Percentiles rank a stretch among this genome's conserved stretches.
These are phyloP conservation scores for Halyomorpha halys DNA, from an alignment of 1,140 invertebrate species.

Conservation along the genomic window DNA sequence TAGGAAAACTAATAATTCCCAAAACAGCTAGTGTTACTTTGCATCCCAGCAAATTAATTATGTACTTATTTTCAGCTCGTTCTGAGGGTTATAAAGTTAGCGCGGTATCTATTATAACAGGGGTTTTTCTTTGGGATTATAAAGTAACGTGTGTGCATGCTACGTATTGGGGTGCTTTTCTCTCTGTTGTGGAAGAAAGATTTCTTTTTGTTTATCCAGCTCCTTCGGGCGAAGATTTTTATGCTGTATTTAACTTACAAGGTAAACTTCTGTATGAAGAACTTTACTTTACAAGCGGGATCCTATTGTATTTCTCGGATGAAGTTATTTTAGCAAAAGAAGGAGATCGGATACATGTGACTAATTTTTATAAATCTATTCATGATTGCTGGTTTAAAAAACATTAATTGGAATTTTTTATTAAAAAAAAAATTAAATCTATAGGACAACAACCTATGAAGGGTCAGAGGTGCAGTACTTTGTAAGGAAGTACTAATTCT, in stretches of 20 bases:
- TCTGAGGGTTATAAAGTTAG: not conserved
- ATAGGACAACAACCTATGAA: too few relatives aligned
- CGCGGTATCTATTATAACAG: not conserved
- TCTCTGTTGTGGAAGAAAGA: not conserved
- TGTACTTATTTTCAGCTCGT: not conserved
- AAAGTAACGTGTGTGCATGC: not conserved
- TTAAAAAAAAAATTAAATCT: too few relatives aligned
- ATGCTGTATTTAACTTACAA: not conserved
- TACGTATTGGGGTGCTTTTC: not conserved
- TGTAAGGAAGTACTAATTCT: too few relatives aligned
- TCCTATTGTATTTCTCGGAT: not conserved
- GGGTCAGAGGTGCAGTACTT: too few relatives aligned
- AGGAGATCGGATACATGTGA: not conserved
- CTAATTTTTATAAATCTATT: not conserved
- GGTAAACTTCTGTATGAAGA: not conserved
- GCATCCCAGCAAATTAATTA: not conserved
- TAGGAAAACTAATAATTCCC: not conserved
- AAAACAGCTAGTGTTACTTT: not conserved
- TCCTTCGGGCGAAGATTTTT: not conserved
- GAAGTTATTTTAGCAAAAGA: not conserved
- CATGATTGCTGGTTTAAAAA: too few relatives aligned
- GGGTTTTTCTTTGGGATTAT: not conserved
- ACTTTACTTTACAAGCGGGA: not conserved
- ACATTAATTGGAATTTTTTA: too few relatives aligned
- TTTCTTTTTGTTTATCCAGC: conserved; percentile 1